A percentile compares a stretch with the other conserved stretches of the same genome.
phyloP scores from a whole-genome alignment of 53 echinoderm and acorn worm species.

The Echinarachnius parma region DNA sequence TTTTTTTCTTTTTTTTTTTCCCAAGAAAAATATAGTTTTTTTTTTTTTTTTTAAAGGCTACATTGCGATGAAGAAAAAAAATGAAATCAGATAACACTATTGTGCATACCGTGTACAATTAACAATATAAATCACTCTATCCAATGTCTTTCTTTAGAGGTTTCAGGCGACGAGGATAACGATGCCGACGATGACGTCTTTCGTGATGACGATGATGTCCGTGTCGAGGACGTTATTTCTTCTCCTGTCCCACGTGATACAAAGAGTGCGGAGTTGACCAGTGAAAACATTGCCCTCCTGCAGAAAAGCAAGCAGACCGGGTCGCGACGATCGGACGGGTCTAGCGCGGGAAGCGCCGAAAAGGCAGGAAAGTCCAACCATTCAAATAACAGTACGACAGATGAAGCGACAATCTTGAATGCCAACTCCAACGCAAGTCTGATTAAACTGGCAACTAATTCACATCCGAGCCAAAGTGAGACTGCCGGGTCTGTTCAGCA shows the following conservation, averaged over 20 bases:
- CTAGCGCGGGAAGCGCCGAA: constrained; percentile 5
- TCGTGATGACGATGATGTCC: constrained; percentile 15
- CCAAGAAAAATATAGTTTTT: no score
- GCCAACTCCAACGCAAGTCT: constrained; percentile 14
- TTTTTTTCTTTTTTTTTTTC: no score
- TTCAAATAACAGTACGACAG: constrained; percentile 3
- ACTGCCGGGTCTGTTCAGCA: no score
- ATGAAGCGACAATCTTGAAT: not conserved
- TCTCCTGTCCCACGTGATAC: not conserved
- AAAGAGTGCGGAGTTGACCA: not conserved
- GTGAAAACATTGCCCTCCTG: constrained; percentile 17
- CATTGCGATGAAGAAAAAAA: no score
- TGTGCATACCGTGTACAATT: no score
- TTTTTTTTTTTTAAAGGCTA: no score
- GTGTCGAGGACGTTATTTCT: constrained; percentile 14
- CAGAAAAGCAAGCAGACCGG: not conserved
- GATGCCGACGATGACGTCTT: constrained; percentile 34
- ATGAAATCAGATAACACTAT: no score
- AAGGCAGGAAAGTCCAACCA: constrained; percentile 11
- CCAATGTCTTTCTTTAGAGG: not conserved
- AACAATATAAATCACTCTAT: not conserved
- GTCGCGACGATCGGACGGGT: constrained; percentile 2
- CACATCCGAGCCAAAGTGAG: no score
- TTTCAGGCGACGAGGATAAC: constrained; percentile 8
- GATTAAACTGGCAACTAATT: not conserved